These are phyloP conservation scores for Drosophila buzzatii DNA, from an alignment of 2,888 invertebrate genomes.

Conservation along the genomic window DNA sequence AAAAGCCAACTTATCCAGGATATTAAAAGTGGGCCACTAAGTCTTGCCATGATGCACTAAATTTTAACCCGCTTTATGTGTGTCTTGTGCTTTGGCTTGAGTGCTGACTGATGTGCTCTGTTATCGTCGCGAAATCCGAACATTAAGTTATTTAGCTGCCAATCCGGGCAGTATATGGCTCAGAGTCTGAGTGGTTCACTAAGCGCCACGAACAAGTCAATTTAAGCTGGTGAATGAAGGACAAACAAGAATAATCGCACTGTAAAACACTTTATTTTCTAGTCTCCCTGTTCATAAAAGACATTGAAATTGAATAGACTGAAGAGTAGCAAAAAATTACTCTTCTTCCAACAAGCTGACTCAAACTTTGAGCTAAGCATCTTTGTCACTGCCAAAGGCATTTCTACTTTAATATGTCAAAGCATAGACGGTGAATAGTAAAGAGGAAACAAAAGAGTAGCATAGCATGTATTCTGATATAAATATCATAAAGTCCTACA, in stretches of 20 bases:
- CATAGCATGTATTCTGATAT: not conserved
- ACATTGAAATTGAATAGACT: conserved; percentile 55
- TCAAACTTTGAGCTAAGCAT: conserved; percentile 51
- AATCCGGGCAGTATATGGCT: conserved; percentile 24
- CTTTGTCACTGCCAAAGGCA: conserved; percentile 63
- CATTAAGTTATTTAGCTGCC: conserved; percentile 73
- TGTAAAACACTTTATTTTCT: conserved; percentile 25
- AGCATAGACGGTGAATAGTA: not conserved
- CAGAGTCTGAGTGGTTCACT: conserved; percentile 13
- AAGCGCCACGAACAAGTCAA: conserved; percentile 54
- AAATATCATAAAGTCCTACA: conserved; percentile 14
- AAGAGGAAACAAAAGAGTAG: not conserved
- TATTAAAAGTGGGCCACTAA: conserved; percentile 45
- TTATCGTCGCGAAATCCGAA: conserved; percentile 58
- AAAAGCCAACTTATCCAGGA: conserved; percentile 42
- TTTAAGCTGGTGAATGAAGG: conserved; percentile 37
- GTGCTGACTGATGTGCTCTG: conserved; percentile 45
- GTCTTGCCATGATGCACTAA: conserved; percentile 28
- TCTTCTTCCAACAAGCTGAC: conserved; percentile 11
- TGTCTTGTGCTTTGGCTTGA: not conserved
- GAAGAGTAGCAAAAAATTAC: conserved; percentile 26
- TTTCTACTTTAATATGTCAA: conserved; percentile 43
- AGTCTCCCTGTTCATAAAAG: conserved; percentile 45
- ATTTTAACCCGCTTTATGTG: conserved; percentile 24
- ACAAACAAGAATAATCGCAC: conserved; percentile 52